Base-by-base conservation (phyloP, 1,140 invertebrate genomes). In the Dolichoris vasculosae region DNA sequence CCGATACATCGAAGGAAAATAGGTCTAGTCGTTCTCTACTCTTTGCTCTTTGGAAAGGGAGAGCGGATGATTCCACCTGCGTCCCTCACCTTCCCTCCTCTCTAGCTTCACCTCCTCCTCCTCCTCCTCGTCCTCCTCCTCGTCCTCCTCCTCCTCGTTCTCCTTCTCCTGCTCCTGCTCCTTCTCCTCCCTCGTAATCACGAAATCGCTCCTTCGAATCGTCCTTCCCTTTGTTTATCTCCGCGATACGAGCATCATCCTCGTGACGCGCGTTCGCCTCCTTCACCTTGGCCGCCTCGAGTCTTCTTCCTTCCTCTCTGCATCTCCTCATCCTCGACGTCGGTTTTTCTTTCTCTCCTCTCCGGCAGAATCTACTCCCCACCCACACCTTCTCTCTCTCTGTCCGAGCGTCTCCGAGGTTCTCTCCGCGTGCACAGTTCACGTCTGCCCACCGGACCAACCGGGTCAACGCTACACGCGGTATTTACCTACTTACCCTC, bases 381-480 rank as follows among this genome's bases (percentile, higher is more conserved):
- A 20, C 59, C 78, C 38, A 63, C 79, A 38, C 79, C 38, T 20
- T 8, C 59, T 11, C 40, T 32, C 9, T 30, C 35, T 26, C 32
- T 51, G 55, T 79, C 35, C 32, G 20, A 38, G 32, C n/a, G 7
- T 63, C 38, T 73, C 69, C 7, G 69, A 73, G 51, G 40, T n/a
- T n/a, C n/a, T n/a, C 59, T 81, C 79, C 59, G 59, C 63, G 40
- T 69, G 38, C 59, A 48, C 63, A 81, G 59, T 67, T 17, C 9
- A 63, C n/a, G 38, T 30, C n/a, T 59, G 55, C 26, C 48, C 20
- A 55, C n/a, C 46, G 75, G 46, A 38, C 40, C 46, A 43, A 48
- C 46, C 46, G 75, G 75, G 75, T 77, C 46, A 20, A 48, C 46
- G n/a, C n/a, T n/a, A n/a, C n/a, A n/a, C n/a, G n/a, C n/a, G n/a